Conservation (phyloP, 1,140 invertebrate species). For the Caenorhabditis briggsae region DNA sequence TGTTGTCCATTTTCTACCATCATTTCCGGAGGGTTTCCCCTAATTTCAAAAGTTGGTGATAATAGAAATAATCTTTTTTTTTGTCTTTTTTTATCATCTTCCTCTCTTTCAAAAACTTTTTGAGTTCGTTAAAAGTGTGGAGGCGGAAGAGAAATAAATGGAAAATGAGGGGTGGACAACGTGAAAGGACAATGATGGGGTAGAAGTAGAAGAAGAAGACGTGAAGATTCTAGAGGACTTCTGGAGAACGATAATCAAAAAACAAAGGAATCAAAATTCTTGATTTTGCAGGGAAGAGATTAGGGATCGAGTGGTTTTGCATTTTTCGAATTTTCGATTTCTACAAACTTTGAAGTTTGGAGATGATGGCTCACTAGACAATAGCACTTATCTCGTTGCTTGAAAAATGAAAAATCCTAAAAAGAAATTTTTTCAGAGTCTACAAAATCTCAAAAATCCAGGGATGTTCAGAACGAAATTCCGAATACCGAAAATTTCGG, state of each 20-base stretch:
- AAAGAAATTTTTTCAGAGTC: no score
- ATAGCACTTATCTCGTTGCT: no score
- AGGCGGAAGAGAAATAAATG: neutral
- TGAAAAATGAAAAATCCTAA: no score
- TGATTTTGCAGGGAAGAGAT: no score
- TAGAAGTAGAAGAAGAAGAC: neutral
- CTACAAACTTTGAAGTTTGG: no score
- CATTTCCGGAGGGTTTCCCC: slow-evolving; percentile 43
- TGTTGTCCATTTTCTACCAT: neutral
- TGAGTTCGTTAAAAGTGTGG: slow-evolving; percentile 18
- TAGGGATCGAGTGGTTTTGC: no score
- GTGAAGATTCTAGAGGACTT: neutral
- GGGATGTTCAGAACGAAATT: no score
- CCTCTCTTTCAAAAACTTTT: neutral
- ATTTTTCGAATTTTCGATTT: no score
- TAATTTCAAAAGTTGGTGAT: slow-evolving; percentile 31
- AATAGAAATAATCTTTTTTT: neutral
- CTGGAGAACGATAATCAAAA: neutral
- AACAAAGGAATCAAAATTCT: no score
- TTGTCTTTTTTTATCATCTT: neutral
- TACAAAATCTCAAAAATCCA: no score
- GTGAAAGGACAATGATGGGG: neutral
- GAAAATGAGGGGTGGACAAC: neutral
- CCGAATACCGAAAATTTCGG: no score
- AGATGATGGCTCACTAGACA: no score